Percentiles rank a stretch among this genome's conserved stretches.
These are phyloP conservation scores for Nezara viridula DNA, from an alignment of 2,888 invertebrate species.

Conservation along the genomic window DNA sequence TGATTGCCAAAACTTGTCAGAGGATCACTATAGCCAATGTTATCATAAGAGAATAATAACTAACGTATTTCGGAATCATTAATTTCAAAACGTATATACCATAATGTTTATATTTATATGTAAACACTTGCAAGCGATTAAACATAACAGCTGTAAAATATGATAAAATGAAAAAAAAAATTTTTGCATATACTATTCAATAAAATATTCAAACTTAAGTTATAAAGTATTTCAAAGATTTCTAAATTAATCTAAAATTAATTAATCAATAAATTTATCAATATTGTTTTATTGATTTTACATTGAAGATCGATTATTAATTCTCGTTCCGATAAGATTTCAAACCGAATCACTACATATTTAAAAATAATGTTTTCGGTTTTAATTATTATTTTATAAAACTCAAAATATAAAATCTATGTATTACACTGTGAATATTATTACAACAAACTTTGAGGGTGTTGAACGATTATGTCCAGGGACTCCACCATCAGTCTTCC, in stretches of 20 bases:
- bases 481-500: neutral
- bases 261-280: neutral
- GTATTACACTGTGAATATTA: neutral
- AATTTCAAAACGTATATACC: neutral
- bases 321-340: neutral
- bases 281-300: slow-evolving; percentile 17
- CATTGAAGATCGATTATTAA: neutral
- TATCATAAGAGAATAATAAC: neutral
- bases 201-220: neutral
- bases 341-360: neutral
- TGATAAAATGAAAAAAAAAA: neutral
- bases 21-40: neutral
- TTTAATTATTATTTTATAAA: neutral
- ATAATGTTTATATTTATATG: neutral
- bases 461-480: neutral
- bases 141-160: neutral
- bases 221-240: neutral
- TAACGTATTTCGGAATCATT: neutral
- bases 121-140: neutral
- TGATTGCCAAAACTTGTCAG: no score
- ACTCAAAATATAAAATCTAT: neutral
- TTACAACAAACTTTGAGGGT: neutral
- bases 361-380: neutral
- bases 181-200: neutral
- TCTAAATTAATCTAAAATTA: neutral